phyloP scores from a whole-genome alignment of 2,113 vertebrate genomes.

The Psittacara wagleri region DNA sequence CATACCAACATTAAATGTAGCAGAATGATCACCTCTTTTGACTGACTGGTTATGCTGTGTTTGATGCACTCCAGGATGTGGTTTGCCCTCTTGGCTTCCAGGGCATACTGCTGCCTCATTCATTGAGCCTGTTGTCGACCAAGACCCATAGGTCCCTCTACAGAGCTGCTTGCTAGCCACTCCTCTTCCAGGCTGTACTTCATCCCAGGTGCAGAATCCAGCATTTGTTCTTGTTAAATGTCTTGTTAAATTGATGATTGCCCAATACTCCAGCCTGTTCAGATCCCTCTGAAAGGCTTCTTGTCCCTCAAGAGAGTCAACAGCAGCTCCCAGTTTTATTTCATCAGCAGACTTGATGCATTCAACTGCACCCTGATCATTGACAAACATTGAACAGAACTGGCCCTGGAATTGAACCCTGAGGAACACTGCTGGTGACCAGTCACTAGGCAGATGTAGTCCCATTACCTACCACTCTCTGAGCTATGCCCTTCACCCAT shows the following conservation, averaged over 20 bases:
- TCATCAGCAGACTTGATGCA: not conserved
- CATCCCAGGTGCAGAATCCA: not conserved
- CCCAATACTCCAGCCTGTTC: not conserved
- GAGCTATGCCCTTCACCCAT: not conserved
- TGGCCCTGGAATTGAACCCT: not conserved
- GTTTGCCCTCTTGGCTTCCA: not conserved
- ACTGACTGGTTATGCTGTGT: not conserved
- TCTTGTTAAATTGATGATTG: not conserved
- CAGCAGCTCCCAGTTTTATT: not conserved
- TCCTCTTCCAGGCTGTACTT: not conserved
- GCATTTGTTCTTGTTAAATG: not conserved
- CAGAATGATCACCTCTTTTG: not conserved
- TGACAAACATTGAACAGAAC: not conserved
- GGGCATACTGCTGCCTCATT: not conserved
- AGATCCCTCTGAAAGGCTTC: not conserved
- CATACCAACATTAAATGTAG: fast-evolving
- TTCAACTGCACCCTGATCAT: not conserved
- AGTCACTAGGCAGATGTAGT: not conserved
- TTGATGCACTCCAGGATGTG: not conserved
- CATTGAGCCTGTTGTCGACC: not conserved
- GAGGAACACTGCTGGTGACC: not conserved
- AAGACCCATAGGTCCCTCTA: not conserved
- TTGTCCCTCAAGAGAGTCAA: not conserved
- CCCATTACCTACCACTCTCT: not conserved
- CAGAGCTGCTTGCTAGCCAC: not conserved